Evolutionary conservation across 2,888 invertebrate genomes (phyloP).

Genomic region (Pinctada fucata): DNA sequence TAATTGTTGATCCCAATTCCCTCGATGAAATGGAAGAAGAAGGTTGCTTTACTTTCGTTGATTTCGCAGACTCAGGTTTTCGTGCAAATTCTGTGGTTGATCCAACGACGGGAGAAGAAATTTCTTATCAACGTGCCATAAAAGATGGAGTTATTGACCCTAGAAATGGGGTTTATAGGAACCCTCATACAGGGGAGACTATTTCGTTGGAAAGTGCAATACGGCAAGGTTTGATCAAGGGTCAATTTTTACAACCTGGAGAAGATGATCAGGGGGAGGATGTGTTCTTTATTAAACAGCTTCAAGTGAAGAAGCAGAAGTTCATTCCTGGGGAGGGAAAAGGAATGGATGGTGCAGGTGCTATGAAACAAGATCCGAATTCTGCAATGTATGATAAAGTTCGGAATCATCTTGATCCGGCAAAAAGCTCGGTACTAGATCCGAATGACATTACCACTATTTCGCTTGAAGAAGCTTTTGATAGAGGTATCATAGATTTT

Average conservation of each 20-base stretch:
- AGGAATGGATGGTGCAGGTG: conserved; percentile 55
- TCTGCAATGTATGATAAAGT: conserved; percentile 61
- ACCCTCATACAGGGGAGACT: conserved; percentile 68
- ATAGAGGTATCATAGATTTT: conserved; percentile 66
- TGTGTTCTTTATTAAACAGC: conserved; percentile 64
- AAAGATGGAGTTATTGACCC: conserved; percentile 68
- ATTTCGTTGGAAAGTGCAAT: conserved; percentile 68
- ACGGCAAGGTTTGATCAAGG: conserved; percentile 65
- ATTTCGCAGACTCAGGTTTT: conserved; percentile 63
- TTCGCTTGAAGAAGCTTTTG: conserved; percentile 69
- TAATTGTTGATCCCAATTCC: conserved; percentile 75
- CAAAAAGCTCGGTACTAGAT: conserved; percentile 59
- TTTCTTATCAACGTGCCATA: conserved; percentile 65
- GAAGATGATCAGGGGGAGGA: conserved; percentile 47
- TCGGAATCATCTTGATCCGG: conserved; percentile 61
- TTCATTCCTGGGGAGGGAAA: conserved; percentile 57
- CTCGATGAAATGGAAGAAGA: conserved; percentile 54
- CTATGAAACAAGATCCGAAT: conserved; percentile 54
- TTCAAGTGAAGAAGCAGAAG: conserved; percentile 66
- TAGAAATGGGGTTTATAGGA: conserved; percentile 65
- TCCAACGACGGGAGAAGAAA: conserved; percentile 64
- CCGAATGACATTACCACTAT: conserved; percentile 63
- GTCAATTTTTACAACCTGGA: conserved; percentile 53
- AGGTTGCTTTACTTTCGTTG: conserved; percentile 62
- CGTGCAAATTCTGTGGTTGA: conserved; percentile 61